Percentiles rank a stretch among this genome's conserved stretches.
These are phyloP conservation scores for Cirrhinus mrigala DNA, from an alignment of 2,797 vertebrate genomes.

Conservation along the genomic window DNA sequence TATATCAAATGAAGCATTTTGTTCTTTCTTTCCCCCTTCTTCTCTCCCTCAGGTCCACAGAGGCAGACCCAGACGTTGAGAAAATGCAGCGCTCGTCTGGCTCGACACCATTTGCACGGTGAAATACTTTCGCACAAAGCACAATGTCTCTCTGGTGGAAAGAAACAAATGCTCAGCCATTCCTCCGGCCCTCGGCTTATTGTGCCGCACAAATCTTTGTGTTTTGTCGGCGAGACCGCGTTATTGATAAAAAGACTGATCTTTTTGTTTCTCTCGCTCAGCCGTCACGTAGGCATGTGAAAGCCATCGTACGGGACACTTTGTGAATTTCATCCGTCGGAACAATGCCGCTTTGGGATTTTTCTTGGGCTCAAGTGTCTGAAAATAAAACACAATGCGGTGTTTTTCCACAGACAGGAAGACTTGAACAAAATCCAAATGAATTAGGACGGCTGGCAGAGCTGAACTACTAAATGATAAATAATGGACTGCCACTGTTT, in stretches of 20 bases:
- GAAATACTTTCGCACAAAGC: not conserved
- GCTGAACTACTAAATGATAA: constrained; percentile 60
- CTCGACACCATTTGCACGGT: too few relatives aligned
- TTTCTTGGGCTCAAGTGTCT: constrained; percentile 19
- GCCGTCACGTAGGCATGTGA: constrained; percentile 15
- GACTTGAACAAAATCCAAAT: constrained; percentile 26
- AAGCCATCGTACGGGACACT: not conserved
- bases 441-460: constrained; percentile 41
- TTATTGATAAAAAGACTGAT: constrained; percentile 23
- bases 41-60: constrained; percentile 72
- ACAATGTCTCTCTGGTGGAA: constrained; percentile 17
- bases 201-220: not conserved
- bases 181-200: not conserved
- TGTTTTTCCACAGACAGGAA: constrained; percentile 23
- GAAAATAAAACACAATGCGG: constrained; percentile 39
- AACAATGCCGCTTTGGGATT: constrained; percentile 5
- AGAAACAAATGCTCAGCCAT: constrained; percentile 25
- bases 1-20: constrained; percentile 29
- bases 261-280: not conserved
- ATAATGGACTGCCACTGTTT: constrained; percentile 54
- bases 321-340: not conserved
- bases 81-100: constrained; percentile 33
- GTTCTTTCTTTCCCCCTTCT: constrained; percentile 46
- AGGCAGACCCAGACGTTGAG: constrained; percentile 74
- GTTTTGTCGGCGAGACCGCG: not conserved